A percentile compares a stretch with the other conserved stretches of the same genome.
Evolutionary conservation across 2,888 invertebrate species (phyloP).

Genomic region (Drosophila yooni): DNA sequence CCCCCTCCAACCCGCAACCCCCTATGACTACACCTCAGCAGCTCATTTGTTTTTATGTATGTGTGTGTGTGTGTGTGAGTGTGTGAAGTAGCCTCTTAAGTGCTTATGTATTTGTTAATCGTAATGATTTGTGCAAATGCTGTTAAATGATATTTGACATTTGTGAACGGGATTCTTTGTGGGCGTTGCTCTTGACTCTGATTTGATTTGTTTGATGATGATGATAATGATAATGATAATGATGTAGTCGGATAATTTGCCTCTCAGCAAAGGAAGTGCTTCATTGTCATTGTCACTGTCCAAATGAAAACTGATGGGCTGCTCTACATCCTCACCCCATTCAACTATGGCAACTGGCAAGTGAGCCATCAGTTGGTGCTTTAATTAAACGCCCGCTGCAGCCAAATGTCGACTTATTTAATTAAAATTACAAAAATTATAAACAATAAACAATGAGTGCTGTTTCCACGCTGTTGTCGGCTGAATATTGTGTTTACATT

Average conservation of each 20-base stretch:
- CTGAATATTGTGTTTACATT: constrained; percentile 67
- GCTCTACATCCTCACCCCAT: constrained; percentile 14
- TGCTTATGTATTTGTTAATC: constrained; percentile 69
- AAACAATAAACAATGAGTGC: constrained; percentile 65
- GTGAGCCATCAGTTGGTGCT: constrained; percentile 67
- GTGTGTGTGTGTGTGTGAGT: constrained; percentile 1
- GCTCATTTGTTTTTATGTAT: constrained; percentile 51
- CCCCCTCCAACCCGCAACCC: not conserved
- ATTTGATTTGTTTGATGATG: constrained; percentile 34
- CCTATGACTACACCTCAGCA: constrained; percentile 7
- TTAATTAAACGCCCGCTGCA: constrained; percentile 55
- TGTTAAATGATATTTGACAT: constrained; percentile 75
- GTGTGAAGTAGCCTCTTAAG: constrained; percentile 39
- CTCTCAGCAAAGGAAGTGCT: constrained; percentile 52
- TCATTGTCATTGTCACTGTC: constrained; percentile 42
- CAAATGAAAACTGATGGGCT: constrained; percentile 64
- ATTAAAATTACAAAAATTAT: constrained; percentile 78
- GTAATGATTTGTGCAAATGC: constrained; percentile 79
- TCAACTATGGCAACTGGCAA: constrained; percentile 53
- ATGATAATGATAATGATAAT: constrained; percentile 4
- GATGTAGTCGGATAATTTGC: constrained; percentile 25
- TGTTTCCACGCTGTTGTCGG: constrained; percentile 34
- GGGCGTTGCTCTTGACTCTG: constrained; percentile 52
- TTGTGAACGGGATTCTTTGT: constrained; percentile 51
- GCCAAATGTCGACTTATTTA: constrained; percentile 65